These are phyloP conservation scores for Leptinotarsa undecemlineata DNA, from an alignment of 1,140 invertebrate genomes.

Conservation along the genomic window DNA sequence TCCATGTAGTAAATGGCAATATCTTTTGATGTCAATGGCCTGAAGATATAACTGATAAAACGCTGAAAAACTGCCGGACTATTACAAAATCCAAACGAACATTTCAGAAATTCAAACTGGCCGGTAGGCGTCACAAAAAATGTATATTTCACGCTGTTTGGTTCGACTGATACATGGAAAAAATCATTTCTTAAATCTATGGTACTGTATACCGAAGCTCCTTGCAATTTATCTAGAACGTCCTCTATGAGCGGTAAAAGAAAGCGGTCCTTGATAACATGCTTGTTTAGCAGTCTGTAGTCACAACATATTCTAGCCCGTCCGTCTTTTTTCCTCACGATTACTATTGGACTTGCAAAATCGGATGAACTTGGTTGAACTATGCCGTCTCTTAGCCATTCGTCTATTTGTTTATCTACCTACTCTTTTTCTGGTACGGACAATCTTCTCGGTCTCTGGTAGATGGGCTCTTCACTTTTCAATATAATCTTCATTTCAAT, in stretches of 20 bases:
- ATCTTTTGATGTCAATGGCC: conserved; percentile 37
- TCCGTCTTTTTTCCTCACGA: conserved; percentile 56
- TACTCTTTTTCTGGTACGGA: conserved; percentile 26
- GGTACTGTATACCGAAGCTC: conserved; percentile 38
- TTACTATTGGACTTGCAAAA: conserved; percentile 56
- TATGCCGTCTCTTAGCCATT: conserved; percentile 38
- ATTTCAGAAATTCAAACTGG: conserved; percentile 45
- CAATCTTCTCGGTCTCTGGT: conserved; percentile 29
- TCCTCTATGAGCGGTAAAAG: conserved; percentile 45
- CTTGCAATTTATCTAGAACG: conserved; percentile 36
- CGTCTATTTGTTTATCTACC: conserved; percentile 32
- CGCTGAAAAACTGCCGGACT: conserved; percentile 33
- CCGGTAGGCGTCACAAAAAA: conserved; percentile 42
- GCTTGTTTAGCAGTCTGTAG: conserved; percentile 57
- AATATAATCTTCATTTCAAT: conserved; percentile 22
- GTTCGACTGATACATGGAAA: conserved; percentile 45
- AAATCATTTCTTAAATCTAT: conserved; percentile 53
- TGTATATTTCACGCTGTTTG: conserved; percentile 43
- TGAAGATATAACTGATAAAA: conserved; percentile 44
- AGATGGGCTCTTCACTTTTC: conserved; percentile 38
- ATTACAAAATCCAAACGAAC: conserved; percentile 45
- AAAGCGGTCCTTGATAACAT: conserved; percentile 47
- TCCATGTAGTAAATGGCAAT: conserved; percentile 39
- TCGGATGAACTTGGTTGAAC: conserved; percentile 51
- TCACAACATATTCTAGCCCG: conserved; percentile 58